phyloP scores from a whole-genome alignment of 2,888 invertebrate genomes.

The Phyllotreta striolata region DNA sequence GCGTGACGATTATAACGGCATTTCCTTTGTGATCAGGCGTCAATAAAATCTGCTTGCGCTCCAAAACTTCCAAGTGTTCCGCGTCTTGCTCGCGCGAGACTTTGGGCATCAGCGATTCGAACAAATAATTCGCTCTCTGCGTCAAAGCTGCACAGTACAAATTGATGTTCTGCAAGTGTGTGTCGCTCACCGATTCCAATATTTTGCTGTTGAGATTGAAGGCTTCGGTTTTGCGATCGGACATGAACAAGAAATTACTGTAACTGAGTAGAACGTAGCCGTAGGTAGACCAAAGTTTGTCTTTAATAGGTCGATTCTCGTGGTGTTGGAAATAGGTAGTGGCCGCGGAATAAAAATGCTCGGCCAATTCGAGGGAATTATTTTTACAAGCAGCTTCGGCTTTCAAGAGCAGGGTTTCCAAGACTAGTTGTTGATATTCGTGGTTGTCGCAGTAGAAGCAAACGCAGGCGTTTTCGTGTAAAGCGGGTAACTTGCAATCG shows the following conservation, averaged over 20 bases:
- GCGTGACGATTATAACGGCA: not conserved
- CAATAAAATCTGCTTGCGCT: not conserved
- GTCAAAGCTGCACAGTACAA: slow-evolving; percentile 47
- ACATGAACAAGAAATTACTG: slow-evolving; percentile 42
- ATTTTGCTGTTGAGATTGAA: slow-evolving; percentile 41
- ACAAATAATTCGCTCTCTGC: slow-evolving; percentile 43
- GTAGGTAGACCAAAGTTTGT: slow-evolving; percentile 40
- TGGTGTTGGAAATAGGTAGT: slow-evolving; percentile 42
- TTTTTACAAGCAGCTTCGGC: slow-evolving; percentile 45
- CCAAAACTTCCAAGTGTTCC: slow-evolving; percentile 24
- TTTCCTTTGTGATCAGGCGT: not conserved
- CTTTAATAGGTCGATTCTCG: slow-evolving; percentile 31
- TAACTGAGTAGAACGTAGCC: slow-evolving; percentile 45
- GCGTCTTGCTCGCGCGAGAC: slow-evolving; percentile 4
- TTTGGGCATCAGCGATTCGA: slow-evolving; percentile 24
- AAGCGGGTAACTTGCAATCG: slow-evolving; percentile 45
- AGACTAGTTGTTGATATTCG: slow-evolving; percentile 49
- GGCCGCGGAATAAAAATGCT: slow-evolving; percentile 43
- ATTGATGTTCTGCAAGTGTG: slow-evolving; percentile 40
- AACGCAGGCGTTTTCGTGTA: slow-evolving; percentile 44
- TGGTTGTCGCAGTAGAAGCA: slow-evolving; percentile 50
- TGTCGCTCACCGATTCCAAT: slow-evolving; percentile 35
- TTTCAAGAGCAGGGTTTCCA: slow-evolving; percentile 45
- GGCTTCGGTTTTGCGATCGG: slow-evolving; percentile 39
- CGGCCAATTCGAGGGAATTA: slow-evolving; percentile 35